Base-by-base conservation (phyloP, 2,113 vertebrate genomes). In the Chloebia gouldiae region DNA sequence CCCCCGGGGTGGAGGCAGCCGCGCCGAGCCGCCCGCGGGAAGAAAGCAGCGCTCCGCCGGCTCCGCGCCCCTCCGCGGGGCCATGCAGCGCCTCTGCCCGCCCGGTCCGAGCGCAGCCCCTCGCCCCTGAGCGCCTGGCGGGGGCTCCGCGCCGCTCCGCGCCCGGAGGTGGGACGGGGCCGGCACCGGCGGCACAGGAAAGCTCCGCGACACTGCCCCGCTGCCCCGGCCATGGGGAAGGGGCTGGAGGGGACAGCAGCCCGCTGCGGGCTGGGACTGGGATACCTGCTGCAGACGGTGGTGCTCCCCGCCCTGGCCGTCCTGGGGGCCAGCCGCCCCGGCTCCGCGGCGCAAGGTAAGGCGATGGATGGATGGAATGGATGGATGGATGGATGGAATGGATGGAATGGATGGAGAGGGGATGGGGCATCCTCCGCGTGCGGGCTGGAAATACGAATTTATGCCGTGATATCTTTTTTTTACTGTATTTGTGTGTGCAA, bases 321-420 rank as follows among this genome's bases (percentile, higher is more conserved):
- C 80, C 98, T 99, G 94, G 97, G 98, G 40, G 96, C 97, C 78
- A 92, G 98, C 97, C 97, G 98, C 93, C 91, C 98, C 57, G 97
- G 98, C 68, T 98, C 98, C 69, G 97, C 98, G 13, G 98, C 98
- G 54, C 98, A 98, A 98, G 99, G 99, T 99, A 99, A 98, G 98
- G 57, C 11, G 35, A 9, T 15, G 64, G 47, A 19, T 15, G 86
- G 11, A 59, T 28, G 40, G 59, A 40, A 54, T n/a, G 54, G 54
- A 18, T 19, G 85, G 37, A 9, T 14, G 61, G 44, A 17, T 17
- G 85, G 30, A 65, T 37, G 37, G 56, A 35, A n/a, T 31, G 45
- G 10, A 50, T 60, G 73, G 35, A 61, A n/a, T 14, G 61, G 44
- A 17, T 37, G 49, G 40, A 66, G 14, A 54, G 30, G 28, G 22